These are phyloP conservation scores for Molanna angustata DNA, from an alignment of 2,888 invertebrate genomes.

Conservation along the genomic window DNA sequence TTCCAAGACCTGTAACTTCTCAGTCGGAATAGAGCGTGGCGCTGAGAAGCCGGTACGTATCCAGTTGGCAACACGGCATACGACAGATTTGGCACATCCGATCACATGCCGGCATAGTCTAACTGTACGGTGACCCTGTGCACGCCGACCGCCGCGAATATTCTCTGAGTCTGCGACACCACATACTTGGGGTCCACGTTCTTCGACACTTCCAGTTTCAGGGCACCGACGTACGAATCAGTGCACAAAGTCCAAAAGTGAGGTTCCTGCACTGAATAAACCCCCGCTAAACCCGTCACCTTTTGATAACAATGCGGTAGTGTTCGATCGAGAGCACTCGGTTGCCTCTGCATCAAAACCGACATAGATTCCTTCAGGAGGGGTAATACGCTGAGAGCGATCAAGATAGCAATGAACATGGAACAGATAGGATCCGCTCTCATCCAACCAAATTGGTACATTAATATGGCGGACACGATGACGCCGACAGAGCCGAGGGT, in stretches of 20 bases:
- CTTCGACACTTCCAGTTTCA: constrained; percentile 93
- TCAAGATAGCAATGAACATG: constrained; percentile 90
- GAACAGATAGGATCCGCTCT: constrained; percentile 98
- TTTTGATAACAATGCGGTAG: constrained; percentile 88
- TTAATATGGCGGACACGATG: constrained; percentile 89
- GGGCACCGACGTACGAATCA: constrained; percentile 86
- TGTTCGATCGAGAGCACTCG: constrained; percentile 73
- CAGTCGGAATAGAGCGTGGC: neutral
- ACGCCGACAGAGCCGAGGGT: constrained; percentile 96
- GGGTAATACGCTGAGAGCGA: constrained; percentile 82
- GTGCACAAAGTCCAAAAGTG: constrained; percentile 99
- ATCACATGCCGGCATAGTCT: constrained; percentile 82
- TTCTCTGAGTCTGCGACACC: constrained; percentile 88
- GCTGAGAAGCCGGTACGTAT: neutral
- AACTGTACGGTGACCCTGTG: constrained; percentile 90
- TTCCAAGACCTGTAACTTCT: constrained; percentile 7
- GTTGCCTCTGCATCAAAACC: constrained; percentile 94
- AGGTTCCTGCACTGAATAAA: constrained; percentile 94
- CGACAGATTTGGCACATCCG: constrained; percentile 1
- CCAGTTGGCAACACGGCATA: constrained; percentile 4
- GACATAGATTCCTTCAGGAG: constrained; percentile 83
- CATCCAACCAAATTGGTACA: constrained; percentile 98
- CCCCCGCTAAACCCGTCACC: constrained; percentile 87
- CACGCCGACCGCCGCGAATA: constrained; percentile 90
- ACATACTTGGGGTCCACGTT: constrained; percentile 92